These are phyloP conservation scores for Dipodomys stephensi DNA, from an alignment of 2,113 vertebrate species.

Conservation along the genomic window DNA sequence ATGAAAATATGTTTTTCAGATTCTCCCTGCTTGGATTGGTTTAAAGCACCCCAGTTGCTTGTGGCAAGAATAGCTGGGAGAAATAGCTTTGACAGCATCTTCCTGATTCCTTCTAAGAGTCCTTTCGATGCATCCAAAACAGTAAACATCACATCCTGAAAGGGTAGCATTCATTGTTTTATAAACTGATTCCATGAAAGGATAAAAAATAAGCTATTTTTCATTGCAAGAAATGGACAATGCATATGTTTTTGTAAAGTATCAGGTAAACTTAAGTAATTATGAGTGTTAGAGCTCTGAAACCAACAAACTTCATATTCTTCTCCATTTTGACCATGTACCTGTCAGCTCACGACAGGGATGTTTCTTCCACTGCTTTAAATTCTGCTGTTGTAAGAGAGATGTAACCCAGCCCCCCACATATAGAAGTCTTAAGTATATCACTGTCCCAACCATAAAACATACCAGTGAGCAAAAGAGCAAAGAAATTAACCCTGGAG, in stretches of 20 bases:
- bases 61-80: conserved; percentile 87
- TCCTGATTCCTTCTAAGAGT: conserved; percentile 85
- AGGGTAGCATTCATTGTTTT: conserved; percentile 55
- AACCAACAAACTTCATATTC: not conserved
- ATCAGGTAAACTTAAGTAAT: not conserved
- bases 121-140: conserved; percentile 89
- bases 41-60: conserved; percentile 89
- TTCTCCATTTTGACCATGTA: not conserved
- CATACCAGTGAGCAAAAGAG: not conserved
- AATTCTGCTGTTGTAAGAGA: not conserved
- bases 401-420: not conserved
- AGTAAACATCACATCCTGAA: conserved; percentile 89
- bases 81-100: conserved; percentile 83
- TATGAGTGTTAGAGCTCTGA: not conserved
- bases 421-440: not conserved
- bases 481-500: conserved; percentile 4
- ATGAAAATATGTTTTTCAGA: conserved; percentile 86
- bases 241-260: not conserved
- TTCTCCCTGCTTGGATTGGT: conserved; percentile 86
- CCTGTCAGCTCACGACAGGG: not conserved
- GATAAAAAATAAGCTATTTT: conserved; percentile 49
- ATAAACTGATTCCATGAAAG: conserved; percentile 9
- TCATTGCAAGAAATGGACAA: not conserved
- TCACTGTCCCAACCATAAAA: not conserved
- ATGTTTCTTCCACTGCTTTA: not conserved